Evolutionary conservation across 1,140 invertebrate species (phyloP).

Genomic region (Halotydeus destructor): DNA sequence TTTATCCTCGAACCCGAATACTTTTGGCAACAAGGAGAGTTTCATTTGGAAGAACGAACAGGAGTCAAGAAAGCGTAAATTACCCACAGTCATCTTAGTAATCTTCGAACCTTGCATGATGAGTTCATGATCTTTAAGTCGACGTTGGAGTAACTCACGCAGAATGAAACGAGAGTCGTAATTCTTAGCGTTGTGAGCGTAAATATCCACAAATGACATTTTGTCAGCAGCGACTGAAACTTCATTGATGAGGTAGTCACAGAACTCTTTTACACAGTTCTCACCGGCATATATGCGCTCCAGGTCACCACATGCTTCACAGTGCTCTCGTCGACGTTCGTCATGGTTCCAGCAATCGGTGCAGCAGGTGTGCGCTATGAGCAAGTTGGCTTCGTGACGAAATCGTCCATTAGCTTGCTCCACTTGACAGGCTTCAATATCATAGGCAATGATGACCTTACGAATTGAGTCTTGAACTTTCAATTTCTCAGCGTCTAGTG

Average conservation of each 20-base stretch:
- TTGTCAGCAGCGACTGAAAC: neutral
- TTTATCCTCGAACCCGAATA: neutral
- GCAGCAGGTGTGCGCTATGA: neutral
- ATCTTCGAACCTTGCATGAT: neutral
- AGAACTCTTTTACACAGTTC: slow-evolving; percentile 1
- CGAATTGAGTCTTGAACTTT: neutral
- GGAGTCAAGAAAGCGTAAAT: neutral
- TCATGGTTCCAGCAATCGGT: neutral
- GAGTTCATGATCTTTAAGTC: neutral
- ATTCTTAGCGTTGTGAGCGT: neutral
- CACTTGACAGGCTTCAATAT: neutral
- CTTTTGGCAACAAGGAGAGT: neutral
- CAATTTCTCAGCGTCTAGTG: neutral
- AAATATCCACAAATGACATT: neutral
- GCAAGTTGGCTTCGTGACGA: neutral
- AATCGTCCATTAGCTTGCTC: neutral
- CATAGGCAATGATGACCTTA: neutral
- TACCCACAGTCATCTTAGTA: neutral
- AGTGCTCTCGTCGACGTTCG: neutral
- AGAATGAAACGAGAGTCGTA: slow-evolving; percentile 4
- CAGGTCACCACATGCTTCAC: neutral
- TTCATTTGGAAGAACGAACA: neutral
- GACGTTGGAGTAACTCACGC: neutral
- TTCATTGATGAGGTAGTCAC: neutral
- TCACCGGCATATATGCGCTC: neutral